Evolutionary conservation across 1,140 invertebrate genomes (phyloP).

Genomic region (Aphelinus atriplicis): DNA sequence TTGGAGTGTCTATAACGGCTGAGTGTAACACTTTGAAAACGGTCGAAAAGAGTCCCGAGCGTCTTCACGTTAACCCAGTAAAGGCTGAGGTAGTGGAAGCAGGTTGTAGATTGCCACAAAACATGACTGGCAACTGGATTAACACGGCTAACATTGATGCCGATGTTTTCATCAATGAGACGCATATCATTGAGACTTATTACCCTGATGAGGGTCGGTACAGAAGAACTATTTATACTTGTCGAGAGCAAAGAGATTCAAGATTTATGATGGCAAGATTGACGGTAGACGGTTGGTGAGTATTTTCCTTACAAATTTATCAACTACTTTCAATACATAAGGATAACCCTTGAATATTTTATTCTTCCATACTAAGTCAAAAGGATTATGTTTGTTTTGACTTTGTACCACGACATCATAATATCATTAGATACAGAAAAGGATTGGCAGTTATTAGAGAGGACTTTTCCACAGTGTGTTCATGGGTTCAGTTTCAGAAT

Average conservation of each 20-base stretch:
- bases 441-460: constrained; percentile 90
- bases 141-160: constrained; percentile 97
- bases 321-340: too few species aligned
- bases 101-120: constrained; percentile 90
- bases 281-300: constrained; percentile 93
- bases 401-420: constrained; percentile 94
- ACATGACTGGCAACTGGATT: constrained; percentile 95
- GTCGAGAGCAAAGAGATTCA: constrained; percentile 86
- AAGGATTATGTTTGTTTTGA: constrained; percentile 98
- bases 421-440: constrained; percentile 92
- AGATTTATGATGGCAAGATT: constrained; percentile 95
- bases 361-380: constrained; percentile 71
- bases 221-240: constrained; percentile 92
- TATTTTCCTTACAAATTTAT: too few species aligned
- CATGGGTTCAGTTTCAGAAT: constrained; percentile 91
- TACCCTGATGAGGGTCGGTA: constrained; percentile 91
- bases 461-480: constrained; percentile 91
- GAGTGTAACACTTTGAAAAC: constrained; percentile 93
- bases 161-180: constrained; percentile 93
- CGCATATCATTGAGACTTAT: constrained; percentile 94
- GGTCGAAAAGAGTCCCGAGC: constrained; percentile 91
- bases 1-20: constrained; percentile 90
- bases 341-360: too few species aligned
- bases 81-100: constrained; percentile 88
- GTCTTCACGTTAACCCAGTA: constrained; percentile 87